Evolutionary conservation across 2,113 vertebrate species (phyloP).

Genomic region (Redunca redunca): DNA sequence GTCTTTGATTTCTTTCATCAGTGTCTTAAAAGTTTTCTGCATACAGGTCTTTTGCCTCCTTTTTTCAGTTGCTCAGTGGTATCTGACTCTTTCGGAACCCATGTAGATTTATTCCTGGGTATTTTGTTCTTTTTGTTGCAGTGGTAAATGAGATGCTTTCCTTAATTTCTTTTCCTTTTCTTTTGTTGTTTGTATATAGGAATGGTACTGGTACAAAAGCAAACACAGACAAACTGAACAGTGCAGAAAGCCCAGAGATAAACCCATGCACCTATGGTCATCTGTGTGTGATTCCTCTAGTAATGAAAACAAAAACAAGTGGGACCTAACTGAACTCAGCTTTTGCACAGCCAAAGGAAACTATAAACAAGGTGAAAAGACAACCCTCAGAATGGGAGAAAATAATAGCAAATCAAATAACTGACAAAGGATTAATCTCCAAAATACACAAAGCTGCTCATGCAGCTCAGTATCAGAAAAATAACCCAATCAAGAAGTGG

Average conservation of each 20-base stretch:
- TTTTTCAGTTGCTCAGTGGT: background rate
- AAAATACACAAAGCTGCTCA: background rate
- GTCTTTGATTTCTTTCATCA: background rate
- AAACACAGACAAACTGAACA: background rate
- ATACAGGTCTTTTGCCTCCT: background rate
- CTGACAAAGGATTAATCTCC: background rate
- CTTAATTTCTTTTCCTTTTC: background rate
- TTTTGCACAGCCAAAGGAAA: background rate
- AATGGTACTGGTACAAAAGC: background rate
- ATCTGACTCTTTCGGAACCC: background rate
- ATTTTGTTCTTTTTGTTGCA: background rate
- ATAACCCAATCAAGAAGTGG: background rate
- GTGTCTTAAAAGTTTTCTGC: background rate
- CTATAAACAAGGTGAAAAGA: background rate
- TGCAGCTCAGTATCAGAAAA: background rate
- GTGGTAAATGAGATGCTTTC: background rate
- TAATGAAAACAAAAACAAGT: background rate
- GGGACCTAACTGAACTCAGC: background rate
- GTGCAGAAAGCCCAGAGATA: background rate
- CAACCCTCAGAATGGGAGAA: background rate
- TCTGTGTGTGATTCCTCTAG: background rate
- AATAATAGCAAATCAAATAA: background rate
- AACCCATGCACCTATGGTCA: background rate
- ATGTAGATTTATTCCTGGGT: background rate
- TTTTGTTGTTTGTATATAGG: background rate